Conservation (phyloP, 2,888 invertebrate genomes). For the Metellina segmentata region DNA sequence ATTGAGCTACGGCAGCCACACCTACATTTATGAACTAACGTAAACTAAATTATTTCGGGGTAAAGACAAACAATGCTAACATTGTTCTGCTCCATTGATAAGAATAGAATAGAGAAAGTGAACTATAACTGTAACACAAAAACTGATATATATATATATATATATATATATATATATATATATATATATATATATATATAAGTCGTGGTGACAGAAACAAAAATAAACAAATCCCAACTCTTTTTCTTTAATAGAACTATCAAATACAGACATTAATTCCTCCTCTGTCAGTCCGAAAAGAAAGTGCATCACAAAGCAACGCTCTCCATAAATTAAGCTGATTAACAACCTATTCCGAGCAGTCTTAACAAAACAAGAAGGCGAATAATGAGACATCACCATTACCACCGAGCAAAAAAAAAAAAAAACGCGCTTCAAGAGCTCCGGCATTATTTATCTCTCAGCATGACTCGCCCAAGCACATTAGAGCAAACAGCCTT, state of each 20-base stretch:
- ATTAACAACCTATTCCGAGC: constrained; percentile 25
- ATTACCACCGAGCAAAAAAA: background rate
- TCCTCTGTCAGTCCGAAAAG: background rate
- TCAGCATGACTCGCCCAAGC: background rate
- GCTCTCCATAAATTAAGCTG: constrained; percentile 25
- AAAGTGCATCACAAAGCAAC: constrained; percentile 10
- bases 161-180: too few relatives aligned
- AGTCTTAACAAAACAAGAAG: background rate
- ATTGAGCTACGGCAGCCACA: too few relatives aligned
- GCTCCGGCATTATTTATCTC: constrained; percentile 5
- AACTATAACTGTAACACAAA: too few relatives aligned
- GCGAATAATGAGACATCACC: constrained; percentile 29
- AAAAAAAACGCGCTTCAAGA: constrained; percentile 14
- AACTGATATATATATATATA: too few relatives aligned
- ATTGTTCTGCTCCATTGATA: too few relatives aligned
- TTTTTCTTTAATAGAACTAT: background rate
- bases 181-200: too few relatives aligned
- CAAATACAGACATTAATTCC: background rate
- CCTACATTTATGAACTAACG: too few relatives aligned
- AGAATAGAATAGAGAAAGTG: too few relatives aligned
- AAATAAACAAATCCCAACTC: too few relatives aligned
- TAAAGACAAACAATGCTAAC: too few relatives aligned
- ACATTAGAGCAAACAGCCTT: constrained; percentile 28
- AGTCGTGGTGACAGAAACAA: too few relatives aligned
- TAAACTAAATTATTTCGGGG: too few relatives aligned